Conservation (phyloP, 2,797 vertebrate species). For the Pseudochirops cupreus region DNA sequence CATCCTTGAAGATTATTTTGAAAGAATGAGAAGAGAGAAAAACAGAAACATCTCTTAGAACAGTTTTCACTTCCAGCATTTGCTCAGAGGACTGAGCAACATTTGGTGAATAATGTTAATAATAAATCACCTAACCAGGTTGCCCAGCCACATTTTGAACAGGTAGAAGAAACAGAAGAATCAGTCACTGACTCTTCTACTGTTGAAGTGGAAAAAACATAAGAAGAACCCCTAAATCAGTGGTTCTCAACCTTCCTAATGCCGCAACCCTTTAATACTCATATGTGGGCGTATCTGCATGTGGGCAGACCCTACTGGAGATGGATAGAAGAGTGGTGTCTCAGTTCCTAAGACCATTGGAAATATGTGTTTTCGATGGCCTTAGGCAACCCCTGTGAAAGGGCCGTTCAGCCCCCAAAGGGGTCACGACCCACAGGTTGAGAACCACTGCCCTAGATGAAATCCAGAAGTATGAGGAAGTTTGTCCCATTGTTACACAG, state of each 20-base stretch:
- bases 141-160: conserved; percentile 4
- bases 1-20: conserved; percentile 97
- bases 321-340: no score
- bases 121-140: not conserved
- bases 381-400: no score
- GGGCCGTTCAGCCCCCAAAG: no score
- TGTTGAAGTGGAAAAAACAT: conserved; percentile 14
- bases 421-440: no score
- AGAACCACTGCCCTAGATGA: conserved; percentile 6
- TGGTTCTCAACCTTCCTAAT: no score
- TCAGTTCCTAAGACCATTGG: no score
- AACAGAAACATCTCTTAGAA: conserved; percentile 91
- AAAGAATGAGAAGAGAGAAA: conserved; percentile 97
- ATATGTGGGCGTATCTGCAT: no score
- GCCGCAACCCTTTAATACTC: no score
- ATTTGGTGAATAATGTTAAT: conserved; percentile 73
- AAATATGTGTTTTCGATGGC: no score
- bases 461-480: conserved; percentile 60
- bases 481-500: not conserved
- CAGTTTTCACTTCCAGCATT: conserved; percentile 82
- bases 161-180: conserved; percentile 32
- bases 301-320: no score
- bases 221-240: conserved; percentile 55
- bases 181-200: not conserved
- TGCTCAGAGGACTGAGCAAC: conserved; percentile 69